A percentile compares a stretch with the other conserved stretches of the same genome.
These are phyloP conservation scores for Drosophila rhopaloa DNA, from an alignment of 1,140 invertebrate species.

Conservation along the genomic window DNA sequence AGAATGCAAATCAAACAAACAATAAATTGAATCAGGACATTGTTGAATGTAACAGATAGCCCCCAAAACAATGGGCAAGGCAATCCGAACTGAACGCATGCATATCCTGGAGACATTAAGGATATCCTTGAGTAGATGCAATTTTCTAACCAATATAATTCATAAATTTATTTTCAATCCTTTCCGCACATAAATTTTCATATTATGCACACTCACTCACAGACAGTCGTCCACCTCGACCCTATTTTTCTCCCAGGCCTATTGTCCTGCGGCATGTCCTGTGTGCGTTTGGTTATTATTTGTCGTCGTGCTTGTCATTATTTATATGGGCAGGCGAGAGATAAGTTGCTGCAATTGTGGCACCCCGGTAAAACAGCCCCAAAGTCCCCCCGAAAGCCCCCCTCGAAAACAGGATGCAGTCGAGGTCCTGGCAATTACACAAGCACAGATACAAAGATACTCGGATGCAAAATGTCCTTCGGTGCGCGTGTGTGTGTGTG, in stretches of 20 bases:
- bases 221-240: constrained; percentile 10
- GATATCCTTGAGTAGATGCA: constrained; percentile 84
- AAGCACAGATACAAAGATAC: constrained; percentile 31
- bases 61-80: constrained; percentile 27
- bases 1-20: constrained; percentile 81
- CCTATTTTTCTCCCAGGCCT: constrained; percentile 56
- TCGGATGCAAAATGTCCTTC: constrained; percentile 53
- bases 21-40: constrained; percentile 77
- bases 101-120: constrained; percentile 81
- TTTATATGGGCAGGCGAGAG: constrained; percentile 82
- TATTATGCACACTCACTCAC: constrained; percentile 70
- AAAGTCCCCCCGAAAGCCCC: background rate
- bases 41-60: constrained; percentile 63
- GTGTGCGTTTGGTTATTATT: constrained; percentile 77
- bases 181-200: constrained; percentile 84
- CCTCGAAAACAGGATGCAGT: constrained; percentile 50
- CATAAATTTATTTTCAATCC: constrained; percentile 84
- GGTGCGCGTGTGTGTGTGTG: constrained; percentile 11
- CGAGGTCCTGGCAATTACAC: constrained; percentile 70
- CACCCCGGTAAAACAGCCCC: background rate
- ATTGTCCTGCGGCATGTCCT: constrained; percentile 51
- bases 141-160: constrained; percentile 85
- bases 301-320: constrained; percentile 84
- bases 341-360: constrained; percentile 78
- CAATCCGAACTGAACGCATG: constrained; percentile 63